Base-by-base conservation (phyloP, 2,113 vertebrate genomes). In the Ctenodactylus gundi region DNA sequence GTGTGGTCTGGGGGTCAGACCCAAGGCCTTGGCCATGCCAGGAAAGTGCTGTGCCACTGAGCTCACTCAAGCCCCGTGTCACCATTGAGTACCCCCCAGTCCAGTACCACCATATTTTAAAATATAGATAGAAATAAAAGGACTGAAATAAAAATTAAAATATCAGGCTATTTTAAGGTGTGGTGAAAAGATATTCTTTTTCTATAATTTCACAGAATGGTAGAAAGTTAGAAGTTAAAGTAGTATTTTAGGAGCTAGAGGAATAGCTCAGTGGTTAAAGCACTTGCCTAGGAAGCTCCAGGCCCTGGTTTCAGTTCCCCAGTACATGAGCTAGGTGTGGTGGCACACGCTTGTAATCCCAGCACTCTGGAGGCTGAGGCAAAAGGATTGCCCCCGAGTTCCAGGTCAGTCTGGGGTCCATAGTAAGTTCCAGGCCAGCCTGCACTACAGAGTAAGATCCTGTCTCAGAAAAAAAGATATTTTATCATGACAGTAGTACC, bases 191-290 rank as follows among this genome's bases (percentile, higher is more conserved):
- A 88, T 86, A 82, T 10, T 94, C 11, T 51, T 55, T 92, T 94
- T 70, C 13, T 81, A 1, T 92, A 87, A 68, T 75, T 96, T 93
- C n/a, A 72, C 15, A 93, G 36, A n/a, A n/a, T n/a, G n/a, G n/a
- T 86, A 80, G 41, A 96, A 93, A 76, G 34, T 91, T 94, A 65
- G 80, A 95, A 87, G 88, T 85, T 90, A 53, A 44, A 78, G 72
- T 95, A 87, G 60, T 49, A 49, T 31, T 75, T 29, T 34, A 49
- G 29, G n/a, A n/a, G n/a, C n/a, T n/a, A n/a, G n/a, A n/a, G n/a
- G n/a, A n/a, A n/a, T n/a, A n/a, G n/a, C n/a, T n/a, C n/a, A n/a
- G n/a, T n/a, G n/a, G n/a, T n/a, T n/a, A n/a, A n/a, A n/a, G n/a
- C n/a, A n/a, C n/a, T n/a, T n/a, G n/a, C n/a, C n/a, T n/a, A n/a